Conservation (phyloP, 2,888 invertebrate species). For the Drosophila setosimentum region DNA sequence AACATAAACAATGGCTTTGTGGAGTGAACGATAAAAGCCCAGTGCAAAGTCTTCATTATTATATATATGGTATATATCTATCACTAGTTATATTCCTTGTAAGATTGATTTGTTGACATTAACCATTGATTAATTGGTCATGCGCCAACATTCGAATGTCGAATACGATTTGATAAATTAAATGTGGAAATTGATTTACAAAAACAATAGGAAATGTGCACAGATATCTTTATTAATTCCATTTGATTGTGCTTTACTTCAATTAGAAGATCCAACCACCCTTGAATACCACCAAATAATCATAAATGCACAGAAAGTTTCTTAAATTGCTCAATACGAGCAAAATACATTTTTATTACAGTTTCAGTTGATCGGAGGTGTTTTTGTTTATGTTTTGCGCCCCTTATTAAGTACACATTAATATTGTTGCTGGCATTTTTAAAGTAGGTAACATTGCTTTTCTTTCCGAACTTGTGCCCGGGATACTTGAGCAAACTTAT, state of each 20-base stretch:
- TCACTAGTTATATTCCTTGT: not conserved
- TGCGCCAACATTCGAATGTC: not conserved
- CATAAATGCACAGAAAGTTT: slow-evolving; percentile 17
- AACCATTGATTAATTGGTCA: not conserved
- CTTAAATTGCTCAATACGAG: slow-evolving; percentile 48
- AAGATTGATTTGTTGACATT: not conserved
- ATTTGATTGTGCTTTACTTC: slow-evolving; percentile 3
- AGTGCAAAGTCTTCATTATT: not conserved
- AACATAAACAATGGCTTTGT: not conserved
- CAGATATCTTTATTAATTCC: not conserved
- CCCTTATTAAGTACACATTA: slow-evolving; percentile 65
- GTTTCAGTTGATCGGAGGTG: slow-evolving; percentile 42
- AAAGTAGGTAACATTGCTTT: slow-evolving; percentile 37
- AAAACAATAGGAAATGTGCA: not conserved
- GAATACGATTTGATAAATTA: not conserved
- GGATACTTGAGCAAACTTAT: slow-evolving; percentile 64
- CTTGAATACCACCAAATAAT: not conserved
- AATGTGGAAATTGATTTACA: not conserved
- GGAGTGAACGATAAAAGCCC: not conserved
- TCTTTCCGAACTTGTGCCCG: slow-evolving; percentile 13
- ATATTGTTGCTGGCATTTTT: slow-evolving; percentile 41
- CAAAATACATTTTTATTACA: slow-evolving; percentile 38
- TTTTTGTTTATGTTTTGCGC: slow-evolving; percentile 27
- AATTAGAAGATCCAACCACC: not conserved
- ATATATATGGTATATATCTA: not conserved